These are phyloP conservation scores for Cyanoramphus novaezelandiae DNA, from an alignment of 2,113 vertebrate genomes.

Conservation along the genomic window DNA sequence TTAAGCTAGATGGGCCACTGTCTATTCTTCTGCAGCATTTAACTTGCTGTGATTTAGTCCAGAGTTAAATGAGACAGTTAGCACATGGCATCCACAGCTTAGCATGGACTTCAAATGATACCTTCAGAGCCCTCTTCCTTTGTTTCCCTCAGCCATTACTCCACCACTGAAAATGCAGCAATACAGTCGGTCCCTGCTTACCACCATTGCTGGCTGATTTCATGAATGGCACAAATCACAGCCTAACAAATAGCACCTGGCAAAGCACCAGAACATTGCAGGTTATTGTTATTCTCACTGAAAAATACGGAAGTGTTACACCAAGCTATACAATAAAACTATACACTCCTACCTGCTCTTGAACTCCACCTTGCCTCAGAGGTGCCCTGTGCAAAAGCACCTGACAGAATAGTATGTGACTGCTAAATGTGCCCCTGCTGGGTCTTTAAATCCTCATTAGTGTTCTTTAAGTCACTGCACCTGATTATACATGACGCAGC, in stretches of 20 bases:
- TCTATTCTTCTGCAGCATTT: not conserved
- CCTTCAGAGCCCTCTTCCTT: not conserved
- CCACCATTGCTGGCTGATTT: not conserved
- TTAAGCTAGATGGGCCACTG: not conserved
- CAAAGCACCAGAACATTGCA: not conserved
- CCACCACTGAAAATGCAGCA: accelerated
- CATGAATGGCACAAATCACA: not conserved
- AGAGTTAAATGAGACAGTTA: not conserved
- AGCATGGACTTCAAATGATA: not conserved
- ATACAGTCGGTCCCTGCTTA: accelerated
- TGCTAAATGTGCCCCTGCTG: not conserved
- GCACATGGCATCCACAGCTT: not conserved
- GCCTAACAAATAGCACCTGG: not conserved
- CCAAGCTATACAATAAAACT: not conserved
- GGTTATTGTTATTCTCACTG: not conserved
- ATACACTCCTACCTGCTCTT: not conserved
- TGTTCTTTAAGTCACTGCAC: constrained; percentile 12
- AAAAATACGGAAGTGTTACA: not conserved
- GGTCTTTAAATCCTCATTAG: constrained; percentile 50
- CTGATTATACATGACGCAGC: not conserved
- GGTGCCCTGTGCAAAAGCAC: not conserved
- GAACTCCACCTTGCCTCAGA: not conserved
- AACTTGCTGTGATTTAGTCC: not conserved
- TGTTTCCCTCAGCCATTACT: not conserved
- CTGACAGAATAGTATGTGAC: not conserved